Base-by-base conservation (phyloP, 2,888 invertebrate genomes). In the Andrena bucephala region DNA sequence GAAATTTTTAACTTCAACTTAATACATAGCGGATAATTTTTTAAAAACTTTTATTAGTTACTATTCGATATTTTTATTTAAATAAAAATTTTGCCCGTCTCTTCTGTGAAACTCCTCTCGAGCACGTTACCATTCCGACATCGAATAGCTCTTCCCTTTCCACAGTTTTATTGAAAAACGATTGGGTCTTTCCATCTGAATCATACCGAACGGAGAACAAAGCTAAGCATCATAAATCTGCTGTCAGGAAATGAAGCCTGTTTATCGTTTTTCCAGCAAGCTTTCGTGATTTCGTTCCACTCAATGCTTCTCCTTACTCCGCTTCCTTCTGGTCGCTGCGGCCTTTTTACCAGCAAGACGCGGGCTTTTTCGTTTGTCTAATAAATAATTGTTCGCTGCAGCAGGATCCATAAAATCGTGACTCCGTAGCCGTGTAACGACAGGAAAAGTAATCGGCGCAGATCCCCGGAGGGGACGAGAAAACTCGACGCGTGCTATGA, bases 161-260 rank as follows among this genome's bases (percentile, higher is more conserved):
- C 42, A 6, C 29, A 16, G 29, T 59, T 59, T 57, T 29, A 27
- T 59, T 29, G 59, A 59, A 29, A 16, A 13, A 5, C 42, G 29
- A 59, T 59, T 59, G 13, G 13, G 16, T 27, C 59, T 59, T 29
- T 27, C 13, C 6, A 42, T 42, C 42, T 5, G 42, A 42, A 42
- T 42, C 42, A 5, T 42, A 42, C 29, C 59, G 59, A 59, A 6
- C 60, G n/a, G 29, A 0, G 71, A 20, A 29, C 29, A 24, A 42
- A 13, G 48, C 69, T 29, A 59, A 73, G 73, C 59, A 73, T 68
- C 81, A 73, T 81, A 81, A 81, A 81, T 65, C 50, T 20, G 68
- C 54, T 60, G 76, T 73, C 69, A 50, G 13, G 24, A 33, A 48
- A 68, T 59, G 69, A 73, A 57, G 59, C 78, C 69, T 68, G 72